phyloP scores from a whole-genome alignment of 2,888 invertebrate genomes.

The Drosophila monieri region DNA sequence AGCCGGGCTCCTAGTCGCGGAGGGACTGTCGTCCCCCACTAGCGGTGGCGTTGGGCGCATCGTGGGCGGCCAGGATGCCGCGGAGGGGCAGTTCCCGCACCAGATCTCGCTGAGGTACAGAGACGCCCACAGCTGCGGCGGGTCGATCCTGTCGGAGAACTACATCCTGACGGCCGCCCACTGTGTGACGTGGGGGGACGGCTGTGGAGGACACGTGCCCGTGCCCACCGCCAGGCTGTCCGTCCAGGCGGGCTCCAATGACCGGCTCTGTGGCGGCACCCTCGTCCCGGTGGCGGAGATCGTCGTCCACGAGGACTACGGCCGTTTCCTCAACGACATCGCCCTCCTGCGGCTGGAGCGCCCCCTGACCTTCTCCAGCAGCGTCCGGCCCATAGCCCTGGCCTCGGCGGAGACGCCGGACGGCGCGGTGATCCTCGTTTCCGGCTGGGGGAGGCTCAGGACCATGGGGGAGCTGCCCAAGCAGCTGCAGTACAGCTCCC shows the following conservation, averaged over 20 bases:
- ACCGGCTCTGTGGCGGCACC: conserved; percentile 74
- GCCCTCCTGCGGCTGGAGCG: conserved; percentile 64
- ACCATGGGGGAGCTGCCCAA: conserved; percentile 65
- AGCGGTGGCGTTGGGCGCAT: conserved; percentile 37
- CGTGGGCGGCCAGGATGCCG: conserved; percentile 64
- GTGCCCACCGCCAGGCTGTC: conserved; percentile 18
- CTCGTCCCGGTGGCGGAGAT: conserved; percentile 61
- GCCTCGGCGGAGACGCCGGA: conserved; percentile 59
- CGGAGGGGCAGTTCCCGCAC: conserved; percentile 57
- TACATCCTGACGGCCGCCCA: conserved; percentile 69
- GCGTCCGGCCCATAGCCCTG: conserved; percentile 69
- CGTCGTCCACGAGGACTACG: conserved; percentile 68
- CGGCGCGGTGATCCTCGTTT: conserved; percentile 61
- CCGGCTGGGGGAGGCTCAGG: conserved; percentile 76
- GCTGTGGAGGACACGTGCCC: background rate
- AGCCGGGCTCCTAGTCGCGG: conserved; percentile 2
- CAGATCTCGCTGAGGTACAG: conserved; percentile 59
- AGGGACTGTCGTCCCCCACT: conserved; percentile 36
- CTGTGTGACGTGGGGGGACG: conserved; percentile 38
- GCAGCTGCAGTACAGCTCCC: conserved; percentile 70
- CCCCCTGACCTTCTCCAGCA: conserved; percentile 63
- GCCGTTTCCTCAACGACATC: conserved; percentile 71
- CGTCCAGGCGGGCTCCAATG: conserved; percentile 73
- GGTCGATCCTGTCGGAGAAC: conserved; percentile 54
- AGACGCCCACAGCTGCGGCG: conserved; percentile 61